Percentiles rank a stretch among this genome's conserved stretches.
These are phyloP conservation scores for Xylota sylvarum DNA, from an alignment of 2,888 invertebrate genomes.

Conservation along the genomic window DNA sequence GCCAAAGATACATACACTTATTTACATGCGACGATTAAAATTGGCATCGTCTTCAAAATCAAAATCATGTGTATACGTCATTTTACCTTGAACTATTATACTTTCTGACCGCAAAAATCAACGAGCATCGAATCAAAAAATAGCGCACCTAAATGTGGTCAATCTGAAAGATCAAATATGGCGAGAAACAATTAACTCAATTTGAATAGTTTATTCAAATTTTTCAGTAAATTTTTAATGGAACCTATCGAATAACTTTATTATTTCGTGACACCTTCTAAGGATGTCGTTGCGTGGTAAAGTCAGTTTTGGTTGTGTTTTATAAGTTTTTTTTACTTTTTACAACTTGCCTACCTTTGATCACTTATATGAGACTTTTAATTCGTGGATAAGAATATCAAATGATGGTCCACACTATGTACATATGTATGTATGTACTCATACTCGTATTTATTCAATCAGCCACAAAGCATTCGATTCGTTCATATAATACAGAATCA, in stretches of 20 bases:
- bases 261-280: background rate
- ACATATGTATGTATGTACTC: no score
- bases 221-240: background rate
- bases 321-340: background rate
- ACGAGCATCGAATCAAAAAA: slow-evolving; percentile 15
- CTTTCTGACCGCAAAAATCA: slow-evolving; percentile 13
- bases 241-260: background rate
- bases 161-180: background rate
- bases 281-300: background rate
- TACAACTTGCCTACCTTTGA: background rate
- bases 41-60: slow-evolving; percentile 9
- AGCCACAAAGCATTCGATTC: no score
- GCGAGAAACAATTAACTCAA: background rate
- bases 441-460: no score
- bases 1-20: no score
- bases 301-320: background rate
- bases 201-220: slow-evolving; percentile 14
- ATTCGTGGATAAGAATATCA: background rate
- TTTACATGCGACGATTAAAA: background rate
- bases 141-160: background rate
- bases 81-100: slow-evolving; percentile 2
- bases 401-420: background rate
- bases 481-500: no score
- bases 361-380: background rate
- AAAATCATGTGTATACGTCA: slow-evolving; percentile 16